Conservation (phyloP, 1,140 invertebrate genomes). For the Heterodera carotae region DNA sequence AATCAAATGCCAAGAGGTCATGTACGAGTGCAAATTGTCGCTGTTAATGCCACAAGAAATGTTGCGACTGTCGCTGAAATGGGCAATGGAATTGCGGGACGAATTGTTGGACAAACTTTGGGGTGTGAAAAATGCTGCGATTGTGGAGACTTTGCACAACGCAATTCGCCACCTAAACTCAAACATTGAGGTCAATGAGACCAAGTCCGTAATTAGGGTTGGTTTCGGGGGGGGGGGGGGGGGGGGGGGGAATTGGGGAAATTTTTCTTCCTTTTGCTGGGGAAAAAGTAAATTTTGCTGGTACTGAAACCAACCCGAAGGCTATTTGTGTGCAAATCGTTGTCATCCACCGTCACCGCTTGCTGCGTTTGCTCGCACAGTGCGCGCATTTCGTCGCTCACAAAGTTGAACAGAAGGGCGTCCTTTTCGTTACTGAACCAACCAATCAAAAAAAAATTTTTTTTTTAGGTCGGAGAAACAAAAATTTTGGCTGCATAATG, state of each 20-base stretch:
- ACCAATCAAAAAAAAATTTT: background rate
- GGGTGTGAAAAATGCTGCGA: conserved; percentile 30
- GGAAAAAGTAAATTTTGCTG: too few relatives aligned
- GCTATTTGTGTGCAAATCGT: conserved; percentile 12
- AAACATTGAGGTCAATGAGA: conserved; percentile 53
- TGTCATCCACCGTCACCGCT: background rate
- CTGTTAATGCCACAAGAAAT: conserved; percentile 53
- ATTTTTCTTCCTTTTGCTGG: too few relatives aligned
- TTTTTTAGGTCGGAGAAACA: too few relatives aligned
- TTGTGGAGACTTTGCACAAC: conserved; percentile 31
- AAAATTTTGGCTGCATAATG: too few relatives aligned
- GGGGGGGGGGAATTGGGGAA: too few relatives aligned
- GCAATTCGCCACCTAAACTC: conserved; percentile 56
- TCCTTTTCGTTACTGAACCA: background rate
- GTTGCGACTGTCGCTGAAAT: conserved; percentile 46
- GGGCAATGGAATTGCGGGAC: conserved; percentile 45
- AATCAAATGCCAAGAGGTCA: conserved; percentile 49
- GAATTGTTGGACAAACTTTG: conserved; percentile 47
- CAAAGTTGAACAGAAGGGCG: conserved; percentile 18
- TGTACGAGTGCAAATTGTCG: conserved; percentile 57
- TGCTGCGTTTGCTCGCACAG: background rate
- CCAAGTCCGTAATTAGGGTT: too few relatives aligned
- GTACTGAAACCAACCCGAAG: too few relatives aligned
- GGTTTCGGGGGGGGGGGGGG: too few relatives aligned
- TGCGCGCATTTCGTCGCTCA: conserved; percentile 20